phyloP scores from a whole-genome alignment of 2,888 invertebrate genomes.

The Morinoia aosen region DNA sequence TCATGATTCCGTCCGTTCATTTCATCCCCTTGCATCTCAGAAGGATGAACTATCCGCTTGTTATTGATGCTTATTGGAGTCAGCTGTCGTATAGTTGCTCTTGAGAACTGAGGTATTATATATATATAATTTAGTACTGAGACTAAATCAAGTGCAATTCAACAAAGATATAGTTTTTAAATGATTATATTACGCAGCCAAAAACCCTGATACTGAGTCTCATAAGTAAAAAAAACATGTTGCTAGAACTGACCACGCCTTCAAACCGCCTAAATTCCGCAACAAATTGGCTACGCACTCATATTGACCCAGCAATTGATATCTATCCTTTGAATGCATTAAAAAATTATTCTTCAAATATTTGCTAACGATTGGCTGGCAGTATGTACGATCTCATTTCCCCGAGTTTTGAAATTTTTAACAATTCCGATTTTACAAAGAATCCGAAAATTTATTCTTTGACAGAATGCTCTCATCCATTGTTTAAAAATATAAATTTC shows the following conservation, averaged over 20 bases:
- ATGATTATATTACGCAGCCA: not conserved
- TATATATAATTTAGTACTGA: not conserved
- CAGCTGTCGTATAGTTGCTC: not conserved
- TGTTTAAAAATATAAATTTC: too few relatives aligned
- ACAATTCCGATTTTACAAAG: not conserved
- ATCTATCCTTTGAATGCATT: too few relatives aligned
- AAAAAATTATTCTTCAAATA: not conserved
- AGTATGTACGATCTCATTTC: not conserved
- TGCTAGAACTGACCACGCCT: not conserved
- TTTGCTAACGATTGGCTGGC: not conserved
- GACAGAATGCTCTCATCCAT: not conserved
- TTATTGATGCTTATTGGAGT: not conserved
- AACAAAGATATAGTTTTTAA: not conserved
- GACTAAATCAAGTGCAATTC: not conserved
- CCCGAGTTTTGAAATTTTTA: not conserved
- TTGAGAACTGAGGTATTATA: not conserved
- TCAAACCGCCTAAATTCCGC: not conserved
- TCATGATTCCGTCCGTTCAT: not conserved
- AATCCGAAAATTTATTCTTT: not conserved
- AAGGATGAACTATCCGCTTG: not conserved
- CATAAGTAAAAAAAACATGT: not conserved
- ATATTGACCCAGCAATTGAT: not conserved
- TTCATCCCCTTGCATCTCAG: not conserved
- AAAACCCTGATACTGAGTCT: not conserved
- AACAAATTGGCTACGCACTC: not conserved